Base-by-base conservation (phyloP, 2,888 invertebrate species). In the Octodonta nipae region DNA sequence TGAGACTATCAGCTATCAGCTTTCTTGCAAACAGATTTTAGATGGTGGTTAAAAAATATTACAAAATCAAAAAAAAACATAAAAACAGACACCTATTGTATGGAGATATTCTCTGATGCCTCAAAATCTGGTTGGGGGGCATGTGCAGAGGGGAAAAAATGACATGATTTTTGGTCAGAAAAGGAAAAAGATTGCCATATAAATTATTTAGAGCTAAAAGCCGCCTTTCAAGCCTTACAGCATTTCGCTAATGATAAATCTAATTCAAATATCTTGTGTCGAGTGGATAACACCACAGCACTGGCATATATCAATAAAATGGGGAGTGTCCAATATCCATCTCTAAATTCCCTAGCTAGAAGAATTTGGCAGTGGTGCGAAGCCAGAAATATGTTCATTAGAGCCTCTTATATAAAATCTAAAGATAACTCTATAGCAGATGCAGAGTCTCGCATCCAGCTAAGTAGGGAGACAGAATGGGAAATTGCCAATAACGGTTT, bases 311-410 rank as follows among this genome's bases (percentile, higher is more conserved):
- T 48, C 12, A 47, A 48, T 30, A 33, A 37, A 28, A 48, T 46
- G 42, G 43, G 43, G 5, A 36, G 44, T 20, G 34, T 45, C 4
- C 35, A 43, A 33, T 43, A 37, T 25, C 29, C 33, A 4, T 32
- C 41, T 10, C 38, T 47, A 5, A 43, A 45, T 31, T 8, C 29
- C 13, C 14, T 52, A 15, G 29, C 41, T 20, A 35, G 42, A 26
- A 26, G 38, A 4, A 49, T 54, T 13, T 46, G 47, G 47, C 26
- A 43, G 22, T 43, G 11, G 32, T 56, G 31, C 31, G 39, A 41
- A 47, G 45, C 13, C 2, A 36, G 35, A 28, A 37, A 44, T 15
- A 20, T 49, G 8, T 41, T 20, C 16, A 32, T 49, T 15, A 38
- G 34, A 28, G 45, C 47, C 6, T 38, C 42, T 1, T 45, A 47